Evolutionary conservation across 2,888 invertebrate genomes (phyloP), one percentile per base, ranked within the genome.

Genomic region (Himalopsyche japonica): DNA sequence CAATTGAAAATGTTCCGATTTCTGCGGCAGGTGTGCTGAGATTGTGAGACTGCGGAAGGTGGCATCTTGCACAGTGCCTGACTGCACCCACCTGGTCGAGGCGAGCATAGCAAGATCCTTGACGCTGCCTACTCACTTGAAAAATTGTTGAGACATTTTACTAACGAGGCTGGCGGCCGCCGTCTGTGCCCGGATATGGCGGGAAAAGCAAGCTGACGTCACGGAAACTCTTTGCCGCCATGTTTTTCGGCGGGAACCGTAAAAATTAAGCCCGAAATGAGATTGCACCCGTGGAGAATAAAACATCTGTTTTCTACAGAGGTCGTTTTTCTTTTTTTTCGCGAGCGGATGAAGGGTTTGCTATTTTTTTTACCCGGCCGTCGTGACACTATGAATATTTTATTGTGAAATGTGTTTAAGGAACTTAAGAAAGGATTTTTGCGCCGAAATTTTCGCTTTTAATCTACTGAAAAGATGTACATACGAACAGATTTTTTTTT

Each of bases 121-220:
- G 34, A 83, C 64, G 76, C 77, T 78, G 70, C 82, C 82, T 43
- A 81, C 80, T 84, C 86, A 84, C 84, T 86, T 79, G 84, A 86
- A 86, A 85, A 84, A 84, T 83, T 86, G 86, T 86, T 84, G 86
- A 84, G 82, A 86, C 86, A 86, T 86, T 86, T 84, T 76, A 79
- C 84, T 86, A 86, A 86, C 86, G 86, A 86, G 81, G 80, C 49
- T 49, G 78, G 79, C 48, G 83, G 85, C 80, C 64, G 79, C 64
- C 43, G 82, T 77, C 78, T 80, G 77, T 49, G 24, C 57, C 57
- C 57, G 48, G 48, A 30, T 24, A 20, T 27, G 80, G 27, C 24
- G 48, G 43, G 30, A 34, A 32, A 64, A 20, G 64, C 64, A 64
- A 32, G 37, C 57, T 8, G 34, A 57, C 57, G 57, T 57, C 57